Percentiles rank a stretch among this genome's conserved stretches.
phyloP scores from a whole-genome alignment of 2,797 vertebrate species.

The Petrocephalus sullivani region DNA sequence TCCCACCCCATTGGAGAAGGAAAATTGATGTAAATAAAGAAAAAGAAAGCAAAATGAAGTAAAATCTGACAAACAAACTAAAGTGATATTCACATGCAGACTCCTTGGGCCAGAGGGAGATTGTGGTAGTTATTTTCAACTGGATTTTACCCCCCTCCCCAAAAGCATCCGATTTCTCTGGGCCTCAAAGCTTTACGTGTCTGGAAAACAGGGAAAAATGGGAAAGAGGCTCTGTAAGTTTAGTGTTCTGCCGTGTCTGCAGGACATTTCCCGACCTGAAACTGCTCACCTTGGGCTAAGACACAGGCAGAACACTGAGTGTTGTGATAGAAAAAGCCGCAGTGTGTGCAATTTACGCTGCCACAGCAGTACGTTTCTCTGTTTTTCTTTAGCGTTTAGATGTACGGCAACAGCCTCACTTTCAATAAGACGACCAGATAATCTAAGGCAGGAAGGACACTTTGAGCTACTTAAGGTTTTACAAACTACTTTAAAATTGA shows the following conservation, averaged over 20 bases:
- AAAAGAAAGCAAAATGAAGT: background rate
- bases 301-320: background rate
- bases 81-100: background rate
- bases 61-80: background rate
- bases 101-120: background rate
- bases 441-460: background rate
- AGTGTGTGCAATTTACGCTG: background rate
- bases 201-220: conserved; percentile 37
- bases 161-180: conserved; percentile 37
- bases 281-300: background rate
- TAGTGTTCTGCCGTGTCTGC: no score
- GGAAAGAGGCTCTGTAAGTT: background rate
- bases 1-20: background rate
- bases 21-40: background rate
- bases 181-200: conserved; percentile 56
- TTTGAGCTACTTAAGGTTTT: background rate
- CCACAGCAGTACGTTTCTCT: background rate
- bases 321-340: background rate
- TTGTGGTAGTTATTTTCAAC: conserved; percentile 33
- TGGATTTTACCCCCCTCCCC: conserved; percentile 46
- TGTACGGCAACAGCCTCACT: background rate
- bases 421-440: background rate
- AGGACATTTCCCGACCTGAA: background rate
- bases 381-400: background rate
- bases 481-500: background rate